Conservation (phyloP, 2,797 vertebrate genomes). For the Labeo calbasu region DNA sequence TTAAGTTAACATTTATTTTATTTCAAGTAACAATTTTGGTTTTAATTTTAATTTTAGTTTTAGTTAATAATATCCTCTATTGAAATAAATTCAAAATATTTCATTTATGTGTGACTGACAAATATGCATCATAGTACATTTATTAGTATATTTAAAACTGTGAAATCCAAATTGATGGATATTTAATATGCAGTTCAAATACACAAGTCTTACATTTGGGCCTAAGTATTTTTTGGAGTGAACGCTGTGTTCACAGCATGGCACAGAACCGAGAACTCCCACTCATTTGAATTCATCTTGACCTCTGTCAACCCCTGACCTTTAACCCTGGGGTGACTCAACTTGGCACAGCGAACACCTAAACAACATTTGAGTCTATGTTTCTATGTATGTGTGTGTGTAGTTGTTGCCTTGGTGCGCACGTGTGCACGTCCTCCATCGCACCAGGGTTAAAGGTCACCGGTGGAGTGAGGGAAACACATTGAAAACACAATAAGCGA, state of each 20-base stretch:
- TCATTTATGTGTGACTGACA: no score
- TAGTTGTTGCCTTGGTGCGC: slow-evolving; percentile 8
- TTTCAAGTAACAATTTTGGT: background rate
- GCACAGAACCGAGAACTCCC: slow-evolving; percentile 69
- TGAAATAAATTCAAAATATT: background rate
- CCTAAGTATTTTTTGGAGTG: background rate
- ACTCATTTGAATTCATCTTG: slow-evolving; percentile 68
- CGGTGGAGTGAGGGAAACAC: slow-evolving; percentile 46
- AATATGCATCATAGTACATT: background rate
- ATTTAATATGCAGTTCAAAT: background rate
- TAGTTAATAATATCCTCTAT: background rate
- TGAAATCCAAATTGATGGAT: background rate
- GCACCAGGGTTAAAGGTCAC: slow-evolving; percentile 69
- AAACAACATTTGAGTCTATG: slow-evolving; percentile 21
- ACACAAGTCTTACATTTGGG: background rate
- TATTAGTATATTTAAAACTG: background rate
- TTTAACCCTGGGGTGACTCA: slow-evolving; percentile 65
- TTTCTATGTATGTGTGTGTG: slow-evolving; percentile 13
- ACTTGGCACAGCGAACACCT: slow-evolving; percentile 52
- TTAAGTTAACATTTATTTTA: background rate
- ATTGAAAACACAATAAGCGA: slow-evolving; percentile 61
- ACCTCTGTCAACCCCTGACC: slow-evolving; percentile 66
- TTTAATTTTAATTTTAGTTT: background rate
- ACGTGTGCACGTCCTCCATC: slow-evolving; percentile 38
- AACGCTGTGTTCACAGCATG: slow-evolving; percentile 59